Percentiles rank a stretch among this genome's conserved stretches.
Evolutionary conservation across 2,888 invertebrate species (phyloP).

Genomic region (Notocelia uddmanniana): DNA sequence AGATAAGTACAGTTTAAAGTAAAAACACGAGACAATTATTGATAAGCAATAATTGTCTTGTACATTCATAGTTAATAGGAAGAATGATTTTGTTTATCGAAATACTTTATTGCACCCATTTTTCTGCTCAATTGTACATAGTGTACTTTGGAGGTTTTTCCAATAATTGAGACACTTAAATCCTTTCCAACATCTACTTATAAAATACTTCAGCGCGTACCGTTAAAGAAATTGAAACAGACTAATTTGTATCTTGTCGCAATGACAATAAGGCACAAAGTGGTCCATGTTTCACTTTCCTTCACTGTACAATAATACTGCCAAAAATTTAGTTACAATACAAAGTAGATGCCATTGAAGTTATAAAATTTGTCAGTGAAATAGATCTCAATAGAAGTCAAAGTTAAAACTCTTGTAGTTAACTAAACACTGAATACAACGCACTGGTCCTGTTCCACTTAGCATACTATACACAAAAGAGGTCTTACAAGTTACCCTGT

Average conservation of each 20-base stretch:
- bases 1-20: neutral
- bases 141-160: neutral
- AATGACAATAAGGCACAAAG: conserved; percentile 1
- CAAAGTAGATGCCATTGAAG: conserved; percentile 18
- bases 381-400: neutral
- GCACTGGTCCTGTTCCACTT: conserved; percentile 55
- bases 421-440: conserved; percentile 44
- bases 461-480: conserved; percentile 51
- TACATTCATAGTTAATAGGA: neutral
- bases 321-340: conserved; percentile 1
- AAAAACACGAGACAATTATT: neutral
- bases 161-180: neutral
- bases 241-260: neutral
- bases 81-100: neutral
- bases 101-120: neutral
- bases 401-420: neutral
- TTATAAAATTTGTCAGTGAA: neutral
- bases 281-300: conserved; percentile 2
- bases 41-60: too few species aligned
- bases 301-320: conserved; percentile 7
- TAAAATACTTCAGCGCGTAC: neutral
- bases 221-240: conserved; percentile 2
- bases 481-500: conserved; percentile 60
- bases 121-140: neutral
- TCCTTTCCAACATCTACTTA: neutral